Percentiles rank a stretch among this genome's conserved stretches.
Conservation (phyloP, 2,888 invertebrate genomes). For the Noctua janthina region DNA sequence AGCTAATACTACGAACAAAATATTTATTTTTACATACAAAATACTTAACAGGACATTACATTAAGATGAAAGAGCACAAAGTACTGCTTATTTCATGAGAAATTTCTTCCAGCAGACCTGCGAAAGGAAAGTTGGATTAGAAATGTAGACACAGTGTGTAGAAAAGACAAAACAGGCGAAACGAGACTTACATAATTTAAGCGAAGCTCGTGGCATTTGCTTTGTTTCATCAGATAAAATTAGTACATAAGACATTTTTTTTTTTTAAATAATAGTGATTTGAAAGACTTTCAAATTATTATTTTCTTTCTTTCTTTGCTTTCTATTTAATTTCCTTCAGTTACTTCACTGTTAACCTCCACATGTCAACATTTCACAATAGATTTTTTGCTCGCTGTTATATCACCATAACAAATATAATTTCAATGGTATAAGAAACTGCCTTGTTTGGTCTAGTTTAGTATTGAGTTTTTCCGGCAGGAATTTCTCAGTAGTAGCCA, state of each 20-base stretch:
- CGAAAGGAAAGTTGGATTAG: too few relatives aligned
- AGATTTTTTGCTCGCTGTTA: background rate
- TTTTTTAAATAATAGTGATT: too few relatives aligned
- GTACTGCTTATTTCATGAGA: too few relatives aligned
- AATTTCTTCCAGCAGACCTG: too few relatives aligned
- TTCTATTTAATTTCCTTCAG: too few relatives aligned
- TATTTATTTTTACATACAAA: too few relatives aligned
- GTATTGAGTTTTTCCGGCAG: background rate
- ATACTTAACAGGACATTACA: too few relatives aligned
- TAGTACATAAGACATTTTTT: too few relatives aligned
- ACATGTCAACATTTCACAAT: too few relatives aligned
- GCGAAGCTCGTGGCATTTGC: background rate
- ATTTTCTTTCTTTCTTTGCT: background rate
- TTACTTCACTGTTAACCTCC: background rate
- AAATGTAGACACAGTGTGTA: too few relatives aligned
- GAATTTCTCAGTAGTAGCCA: background rate
- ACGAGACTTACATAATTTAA: background rate
- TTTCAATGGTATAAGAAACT: background rate
- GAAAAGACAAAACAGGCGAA: too few relatives aligned
- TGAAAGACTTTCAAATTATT: background rate
- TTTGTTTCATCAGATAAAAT: constrained; percentile 10
- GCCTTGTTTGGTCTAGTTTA: background rate
- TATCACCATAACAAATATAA: background rate
- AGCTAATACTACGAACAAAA: background rate
- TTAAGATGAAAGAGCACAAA: too few relatives aligned